A percentile compares a stretch with the other conserved stretches of the same genome.
Evolutionary conservation across 2,113 vertebrate species (phyloP).

Genomic region (Alouatta palliata): DNA sequence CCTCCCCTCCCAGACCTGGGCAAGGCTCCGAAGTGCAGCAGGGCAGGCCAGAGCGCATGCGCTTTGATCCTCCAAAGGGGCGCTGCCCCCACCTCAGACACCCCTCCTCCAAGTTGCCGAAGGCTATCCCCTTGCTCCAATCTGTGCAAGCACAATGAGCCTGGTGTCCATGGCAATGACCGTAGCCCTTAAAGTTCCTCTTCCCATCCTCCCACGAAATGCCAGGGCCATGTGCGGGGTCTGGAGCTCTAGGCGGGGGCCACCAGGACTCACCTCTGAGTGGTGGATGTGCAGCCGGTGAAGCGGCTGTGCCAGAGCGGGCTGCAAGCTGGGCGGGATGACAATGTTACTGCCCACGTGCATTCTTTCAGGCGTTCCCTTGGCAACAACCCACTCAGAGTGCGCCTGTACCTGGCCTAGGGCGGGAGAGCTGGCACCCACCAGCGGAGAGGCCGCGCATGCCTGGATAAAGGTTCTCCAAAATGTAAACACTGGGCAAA

Average conservation of each 20-base stretch:
- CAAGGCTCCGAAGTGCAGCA: neutral
- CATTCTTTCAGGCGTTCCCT: neutral
- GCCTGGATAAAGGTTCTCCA: neutral
- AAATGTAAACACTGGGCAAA: neutral
- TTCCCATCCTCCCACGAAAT: neutral
- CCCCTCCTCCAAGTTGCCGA: rapidly evolving
- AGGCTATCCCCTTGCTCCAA: neutral
- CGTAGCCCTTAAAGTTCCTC: neutral
- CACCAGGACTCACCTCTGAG: neutral
- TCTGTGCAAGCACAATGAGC: neutral
- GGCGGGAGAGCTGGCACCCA: neutral
- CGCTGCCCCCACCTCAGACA: no score
- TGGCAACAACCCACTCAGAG: neutral
- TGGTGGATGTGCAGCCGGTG: rapidly evolving
- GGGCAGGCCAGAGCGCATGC: rapidly evolving
- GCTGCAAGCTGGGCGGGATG: neutral
- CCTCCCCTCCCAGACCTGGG: neutral
- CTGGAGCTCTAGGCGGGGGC: rapidly evolving
- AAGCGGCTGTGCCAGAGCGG: neutral
- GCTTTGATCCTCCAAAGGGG: rapidly evolving
- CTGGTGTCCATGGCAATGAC: no score
- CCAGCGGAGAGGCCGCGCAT: neutral
- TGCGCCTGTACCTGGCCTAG: neutral
- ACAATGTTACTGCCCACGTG: rapidly evolving
- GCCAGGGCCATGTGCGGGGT: rapidly evolving